A percentile compares a stretch with the other conserved stretches of the same genome.
These are phyloP conservation scores for Drosophila ironensis DNA, from an alignment of 1,140 invertebrate species.

Conservation along the genomic window DNA sequence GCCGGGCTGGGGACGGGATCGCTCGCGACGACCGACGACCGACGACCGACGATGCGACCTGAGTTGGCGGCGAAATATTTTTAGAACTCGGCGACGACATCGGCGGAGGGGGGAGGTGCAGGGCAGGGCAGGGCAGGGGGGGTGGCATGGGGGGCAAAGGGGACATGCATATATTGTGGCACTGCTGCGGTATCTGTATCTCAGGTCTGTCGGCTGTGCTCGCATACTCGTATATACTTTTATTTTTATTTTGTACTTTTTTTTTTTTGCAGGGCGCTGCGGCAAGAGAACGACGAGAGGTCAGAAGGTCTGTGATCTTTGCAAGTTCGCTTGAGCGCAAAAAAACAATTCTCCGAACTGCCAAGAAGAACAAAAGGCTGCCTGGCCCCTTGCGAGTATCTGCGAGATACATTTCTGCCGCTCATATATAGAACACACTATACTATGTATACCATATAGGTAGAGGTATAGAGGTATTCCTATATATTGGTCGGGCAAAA, in stretches of 20 bases:
- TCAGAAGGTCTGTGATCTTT: conserved; percentile 80
- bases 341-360: conserved; percentile 55
- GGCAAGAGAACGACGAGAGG: conserved; percentile 45
- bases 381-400: conserved; percentile 31
- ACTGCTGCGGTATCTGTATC: conserved; percentile 55
- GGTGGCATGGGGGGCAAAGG: conserved; percentile 32
- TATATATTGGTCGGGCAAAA: conserved; percentile 49
- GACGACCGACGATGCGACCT: conserved; percentile 69
- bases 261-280: conserved; percentile 52
- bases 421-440: conserved; percentile 14
- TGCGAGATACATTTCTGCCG: conserved; percentile 50
- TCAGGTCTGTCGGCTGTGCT: conserved; percentile 30
- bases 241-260: conserved; percentile 32
- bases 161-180: conserved; percentile 72
- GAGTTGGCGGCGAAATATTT: conserved; percentile 71
- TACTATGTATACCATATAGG: conserved; percentile 4
- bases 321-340: conserved; percentile 57
- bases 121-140: conserved; percentile 4
- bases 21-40: conserved; percentile 43
- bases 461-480: conserved; percentile 17
- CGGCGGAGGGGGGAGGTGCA: background rate
- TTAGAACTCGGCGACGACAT: conserved; percentile 55
- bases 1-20: conserved; percentile 58
- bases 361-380: conserved; percentile 55
- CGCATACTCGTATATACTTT: conserved; percentile 30